Base-by-base conservation (phyloP, 2,888 invertebrate genomes). In the Slavum lentiscoides region DNA sequence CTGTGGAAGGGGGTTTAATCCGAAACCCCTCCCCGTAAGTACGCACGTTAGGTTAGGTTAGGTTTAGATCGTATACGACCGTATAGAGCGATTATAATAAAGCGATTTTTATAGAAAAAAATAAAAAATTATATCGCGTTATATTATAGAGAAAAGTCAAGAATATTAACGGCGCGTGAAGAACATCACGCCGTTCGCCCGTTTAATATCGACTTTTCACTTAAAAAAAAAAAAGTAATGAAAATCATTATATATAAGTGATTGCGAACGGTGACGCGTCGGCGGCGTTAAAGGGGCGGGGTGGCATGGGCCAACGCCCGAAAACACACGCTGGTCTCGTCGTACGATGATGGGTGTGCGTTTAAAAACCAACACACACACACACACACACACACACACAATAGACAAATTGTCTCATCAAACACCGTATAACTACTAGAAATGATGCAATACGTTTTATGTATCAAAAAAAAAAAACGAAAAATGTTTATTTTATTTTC, bases 291-390 rank as follows among this genome's bases (percentile, higher is more conserved):
- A 80, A 66, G 64, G 72, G 72, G 72, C 58, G 72, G 80, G 72
- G 80, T 37, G 43, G 72, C 53, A 58, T 80, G 58, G 80, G 80
- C 39, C 80, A 72, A 80, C 80, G 80, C 80, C 80, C 80, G 80
- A 80, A 30, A 80, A 80, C 64, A 58, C 64, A 80, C 53, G 55
- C 58, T 62, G 43, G 8, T 6, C 39, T 6, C 7, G 11, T 1
- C 1, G 11, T 43, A 43, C 43, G n/a, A n/a, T n/a, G n/a, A n/a
- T n/a, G 43, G 7, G 6, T 49, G 49, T 70, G 2, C 39, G 19
- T 74, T 19, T 74, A 68, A 30, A 23, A 59, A 59, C 30, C 30
- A 30, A 30, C 30, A 19, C 61, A 39, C 69, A 62, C 30, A 66
- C 39, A 80, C 69, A 62, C 30, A 66, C 39, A 80, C n/a, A 30